Conservation (phyloP, 2,797 vertebrate species). For the Mus caroli region DNA sequence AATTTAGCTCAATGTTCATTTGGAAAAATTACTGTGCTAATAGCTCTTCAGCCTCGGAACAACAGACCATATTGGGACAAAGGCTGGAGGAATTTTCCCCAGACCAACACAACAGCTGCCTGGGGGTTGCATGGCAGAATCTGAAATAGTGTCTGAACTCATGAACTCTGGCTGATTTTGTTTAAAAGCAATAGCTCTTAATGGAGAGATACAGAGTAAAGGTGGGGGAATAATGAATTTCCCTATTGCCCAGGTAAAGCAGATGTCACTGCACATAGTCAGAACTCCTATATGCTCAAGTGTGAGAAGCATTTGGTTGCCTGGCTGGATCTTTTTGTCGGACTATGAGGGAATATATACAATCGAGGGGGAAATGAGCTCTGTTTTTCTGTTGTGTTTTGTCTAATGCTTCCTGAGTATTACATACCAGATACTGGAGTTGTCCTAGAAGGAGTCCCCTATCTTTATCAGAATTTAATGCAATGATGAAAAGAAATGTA, state of each 20-base stretch:
- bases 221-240: constrained; percentile 46
- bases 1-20: constrained; percentile 83
- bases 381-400: neutral
- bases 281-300: constrained; percentile 16
- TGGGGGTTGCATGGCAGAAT: neutral
- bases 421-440: neutral
- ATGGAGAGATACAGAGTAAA: constrained; percentile 46
- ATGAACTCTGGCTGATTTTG: constrained; percentile 59
- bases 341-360: constrained; percentile 7
- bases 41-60: constrained; percentile 76
- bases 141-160: constrained; percentile 40
- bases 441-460: neutral
- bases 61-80: constrained; percentile 63
- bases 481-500: constrained; percentile 34
- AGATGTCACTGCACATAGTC: constrained; percentile 50
- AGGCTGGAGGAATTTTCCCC: constrained; percentile 74
- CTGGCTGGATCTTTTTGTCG: constrained; percentile 7
- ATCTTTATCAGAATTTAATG: neutral
- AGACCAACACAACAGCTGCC: constrained; percentile 62
- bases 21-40: constrained; percentile 82
- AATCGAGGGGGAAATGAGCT: neutral
- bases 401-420: neutral
- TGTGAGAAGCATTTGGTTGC: neutral
- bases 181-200: constrained; percentile 60
- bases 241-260: constrained; percentile 65